These are phyloP conservation scores for Philopotamus ludificatus DNA, from an alignment of 1,140 invertebrate genomes.

Conservation along the genomic window DNA sequence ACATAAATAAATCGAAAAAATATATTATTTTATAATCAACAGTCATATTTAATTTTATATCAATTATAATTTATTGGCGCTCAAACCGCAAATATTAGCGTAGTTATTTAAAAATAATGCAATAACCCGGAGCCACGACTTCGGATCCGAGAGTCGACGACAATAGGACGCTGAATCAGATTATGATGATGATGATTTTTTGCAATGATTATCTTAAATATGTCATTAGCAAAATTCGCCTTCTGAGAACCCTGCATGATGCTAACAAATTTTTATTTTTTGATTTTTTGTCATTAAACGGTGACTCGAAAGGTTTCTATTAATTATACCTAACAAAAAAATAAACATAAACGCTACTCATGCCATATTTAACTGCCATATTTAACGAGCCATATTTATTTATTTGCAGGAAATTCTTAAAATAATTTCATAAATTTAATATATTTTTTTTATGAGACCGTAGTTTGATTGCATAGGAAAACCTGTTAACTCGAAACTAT, in stretches of 20 bases:
- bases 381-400: too few relatives aligned
- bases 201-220: too few relatives aligned
- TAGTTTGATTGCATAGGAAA: not conserved
- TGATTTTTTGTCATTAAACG: slow-evolving; percentile 7
- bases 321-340: not conserved
- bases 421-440: not conserved
- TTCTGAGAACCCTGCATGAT: slow-evolving; percentile 17
- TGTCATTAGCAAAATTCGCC: not conserved
- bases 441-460: not conserved
- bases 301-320: not conserved
- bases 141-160: too few relatives aligned
- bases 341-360: not conserved
- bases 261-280: slow-evolving; percentile 6
- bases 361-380: not conserved
- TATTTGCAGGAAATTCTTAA: not conserved
- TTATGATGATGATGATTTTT: too few relatives aligned
- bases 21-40: too few relatives aligned
- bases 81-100: too few relatives aligned
- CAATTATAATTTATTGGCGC: too few relatives aligned
- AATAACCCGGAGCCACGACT: too few relatives aligned
- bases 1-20: too few relatives aligned
- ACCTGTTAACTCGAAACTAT: not conserved
- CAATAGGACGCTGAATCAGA: too few relatives aligned
- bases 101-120: too few relatives aligned
- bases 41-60: too few relatives aligned